Conservation (phyloP, 2,888 invertebrate genomes). For the Xiphydria camelus region DNA sequence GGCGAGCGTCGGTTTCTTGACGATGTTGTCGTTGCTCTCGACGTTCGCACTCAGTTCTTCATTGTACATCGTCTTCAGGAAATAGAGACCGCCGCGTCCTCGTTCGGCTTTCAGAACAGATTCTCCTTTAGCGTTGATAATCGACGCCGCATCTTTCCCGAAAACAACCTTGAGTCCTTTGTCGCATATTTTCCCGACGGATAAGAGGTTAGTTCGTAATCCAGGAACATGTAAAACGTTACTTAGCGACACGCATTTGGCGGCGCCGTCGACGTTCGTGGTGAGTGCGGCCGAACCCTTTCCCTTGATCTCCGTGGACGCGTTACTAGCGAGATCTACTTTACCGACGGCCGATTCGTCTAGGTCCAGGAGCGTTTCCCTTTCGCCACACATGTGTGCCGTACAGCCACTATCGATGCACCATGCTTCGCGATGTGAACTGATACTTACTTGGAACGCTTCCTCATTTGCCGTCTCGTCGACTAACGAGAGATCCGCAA, state of each 20-base stretch:
- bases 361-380: not conserved
- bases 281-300: constrained; percentile 12
- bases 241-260: not conserved
- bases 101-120: too few species aligned
- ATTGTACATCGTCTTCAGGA: too few species aligned
- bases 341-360: constrained; percentile 1
- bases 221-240: constrained; percentile 12
- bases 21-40: too few species aligned
- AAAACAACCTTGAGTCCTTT: constrained; percentile 5
- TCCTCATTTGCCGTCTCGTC: not conserved
- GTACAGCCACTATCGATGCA: constrained; percentile 16
- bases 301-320: constrained; percentile 9
- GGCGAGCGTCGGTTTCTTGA: too few species aligned
- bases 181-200: constrained; percentile 13
- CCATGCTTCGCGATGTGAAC: not conserved
- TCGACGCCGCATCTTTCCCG: not conserved
- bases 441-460: not conserved
- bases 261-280: constrained; percentile 9
- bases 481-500: not conserved
- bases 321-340: constrained; percentile 15
- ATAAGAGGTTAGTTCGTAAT: constrained; percentile 17
- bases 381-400: constrained; percentile 11
- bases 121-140: not conserved
- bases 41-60: not conserved
- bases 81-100: too few species aligned